Conservation (phyloP, 2,113 vertebrate genomes). For the Alligator sinensis region DNA sequence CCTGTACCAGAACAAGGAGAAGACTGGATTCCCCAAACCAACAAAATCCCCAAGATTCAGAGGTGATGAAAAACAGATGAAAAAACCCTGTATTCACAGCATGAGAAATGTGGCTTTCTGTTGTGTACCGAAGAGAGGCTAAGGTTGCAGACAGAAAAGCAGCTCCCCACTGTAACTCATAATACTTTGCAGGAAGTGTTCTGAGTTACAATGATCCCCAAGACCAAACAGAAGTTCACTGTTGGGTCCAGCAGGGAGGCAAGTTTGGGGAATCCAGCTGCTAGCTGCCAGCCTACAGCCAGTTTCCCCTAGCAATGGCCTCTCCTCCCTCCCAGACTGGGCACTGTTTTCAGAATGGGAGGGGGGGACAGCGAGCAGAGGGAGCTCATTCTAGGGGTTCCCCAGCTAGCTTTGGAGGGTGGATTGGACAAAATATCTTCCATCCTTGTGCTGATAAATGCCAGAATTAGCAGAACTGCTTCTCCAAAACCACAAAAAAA, state of each 20-base stretch:
- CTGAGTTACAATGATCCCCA: no score
- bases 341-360: not conserved
- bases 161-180: no score
- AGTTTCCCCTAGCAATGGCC: not conserved
- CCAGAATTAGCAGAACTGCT: not conserved
- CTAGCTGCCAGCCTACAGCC: no score
- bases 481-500: conserved; percentile 27
- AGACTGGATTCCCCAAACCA: not conserved
- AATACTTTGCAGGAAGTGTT: no score
- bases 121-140: not conserved
- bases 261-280: no score
- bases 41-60: not conserved
- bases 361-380: no score
- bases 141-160: not conserved
- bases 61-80: not conserved
- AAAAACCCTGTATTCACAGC: not conserved
- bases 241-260: not conserved
- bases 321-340: no score
- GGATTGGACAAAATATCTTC: not conserved
- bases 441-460: conserved; percentile 19
- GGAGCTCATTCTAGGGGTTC: no score
- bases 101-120: not conserved
- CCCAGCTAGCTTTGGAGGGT: not conserved
- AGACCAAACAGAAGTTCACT: no score
- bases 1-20: not conserved